phyloP scores from a whole-genome alignment of 1,140 invertebrate genomes.

The Rhyacophila brunnea region DNA sequence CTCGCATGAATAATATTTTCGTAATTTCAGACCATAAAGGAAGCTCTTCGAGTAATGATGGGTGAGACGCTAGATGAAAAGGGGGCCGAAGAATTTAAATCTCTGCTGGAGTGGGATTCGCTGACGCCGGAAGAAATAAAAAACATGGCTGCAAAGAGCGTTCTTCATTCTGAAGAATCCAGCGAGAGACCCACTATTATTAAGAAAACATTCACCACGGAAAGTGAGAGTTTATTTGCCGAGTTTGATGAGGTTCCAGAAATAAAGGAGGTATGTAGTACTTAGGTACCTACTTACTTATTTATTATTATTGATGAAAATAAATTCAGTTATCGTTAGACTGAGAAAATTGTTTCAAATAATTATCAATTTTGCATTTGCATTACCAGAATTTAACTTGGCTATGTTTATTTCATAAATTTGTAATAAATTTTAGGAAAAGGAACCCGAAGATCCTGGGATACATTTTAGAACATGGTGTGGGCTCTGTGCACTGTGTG shows the following conservation, averaged over 20 bases:
- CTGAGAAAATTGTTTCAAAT: too few relatives aligned
- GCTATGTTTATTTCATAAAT: too few relatives aligned
- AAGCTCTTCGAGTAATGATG: conserved; percentile 30
- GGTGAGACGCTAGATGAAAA: conserved; percentile 25
- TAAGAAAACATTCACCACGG: conserved; percentile 1
- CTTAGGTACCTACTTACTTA: not conserved
- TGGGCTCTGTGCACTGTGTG: conserved; percentile 64
- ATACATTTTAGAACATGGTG: conserved; percentile 67
- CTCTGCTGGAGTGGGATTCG: conserved; percentile 20
- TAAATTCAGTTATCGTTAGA: too few relatives aligned
- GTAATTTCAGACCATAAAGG: conserved; percentile 26
- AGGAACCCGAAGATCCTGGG: conserved; percentile 6
- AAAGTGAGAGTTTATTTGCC: conserved; percentile 25
- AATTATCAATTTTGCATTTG: not conserved
- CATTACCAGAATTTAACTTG: too few relatives aligned
- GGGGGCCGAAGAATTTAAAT: conserved; percentile 16
- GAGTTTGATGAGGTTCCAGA: conserved; percentile 28
- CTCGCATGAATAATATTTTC: too few relatives aligned
- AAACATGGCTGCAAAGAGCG: conserved; percentile 17
- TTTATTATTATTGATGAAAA: too few relatives aligned
- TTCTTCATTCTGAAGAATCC: conserved; percentile 6
- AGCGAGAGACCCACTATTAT: not conserved
- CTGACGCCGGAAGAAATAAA: conserved; percentile 18
- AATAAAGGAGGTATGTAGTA: conserved; percentile 22
- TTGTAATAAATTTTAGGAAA: conserved; percentile 21